Evolutionary conservation across 2,888 invertebrate genomes (phyloP).

Genomic region (Hypomecis atomaria): DNA sequence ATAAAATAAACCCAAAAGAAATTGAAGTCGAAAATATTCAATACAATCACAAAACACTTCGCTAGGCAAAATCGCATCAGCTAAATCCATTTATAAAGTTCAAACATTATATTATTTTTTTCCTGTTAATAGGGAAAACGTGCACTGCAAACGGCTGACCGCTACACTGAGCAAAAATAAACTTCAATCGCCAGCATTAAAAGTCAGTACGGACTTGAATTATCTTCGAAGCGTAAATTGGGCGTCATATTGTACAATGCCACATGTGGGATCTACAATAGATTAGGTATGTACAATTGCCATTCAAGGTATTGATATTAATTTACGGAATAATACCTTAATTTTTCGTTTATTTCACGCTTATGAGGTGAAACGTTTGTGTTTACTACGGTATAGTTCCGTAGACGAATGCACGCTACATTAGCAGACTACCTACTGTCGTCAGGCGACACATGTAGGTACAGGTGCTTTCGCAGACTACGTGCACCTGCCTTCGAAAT

Average conservation of each 20-base stretch:
- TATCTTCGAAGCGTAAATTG: slow-evolving; percentile 27
- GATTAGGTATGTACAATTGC: slow-evolving; percentile 12
- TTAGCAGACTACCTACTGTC: no score
- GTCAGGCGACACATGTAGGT: no score
- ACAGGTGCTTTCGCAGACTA: no score
- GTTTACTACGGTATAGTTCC: neutral
- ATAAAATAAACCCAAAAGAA: no score
- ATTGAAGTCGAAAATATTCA: neutral
- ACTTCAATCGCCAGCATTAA: slow-evolving; percentile 33
- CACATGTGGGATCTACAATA: slow-evolving; percentile 19
- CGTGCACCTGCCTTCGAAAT: no score
- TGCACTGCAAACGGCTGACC: slow-evolving; percentile 1
- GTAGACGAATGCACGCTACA: no score
- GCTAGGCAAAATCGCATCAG: slow-evolving; percentile 25
- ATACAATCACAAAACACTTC: slow-evolving; percentile 6
- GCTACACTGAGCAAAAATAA: slow-evolving; percentile 15
- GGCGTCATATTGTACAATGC: slow-evolving; percentile 9
- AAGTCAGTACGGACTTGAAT: slow-evolving; percentile 26
- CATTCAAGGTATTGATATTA: slow-evolving; percentile 10
- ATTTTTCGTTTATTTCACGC: slow-evolving; percentile 10
- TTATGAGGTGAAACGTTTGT: neutral
- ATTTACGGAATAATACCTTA: neutral
- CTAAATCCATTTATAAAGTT: slow-evolving; percentile 5
- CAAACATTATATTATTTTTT: neutral
- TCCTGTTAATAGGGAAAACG: slow-evolving; percentile 12